Base-by-base conservation (phyloP, 37 sponge, comb jelly and placozoan genomes). In the Tethya wilhelma region DNA sequence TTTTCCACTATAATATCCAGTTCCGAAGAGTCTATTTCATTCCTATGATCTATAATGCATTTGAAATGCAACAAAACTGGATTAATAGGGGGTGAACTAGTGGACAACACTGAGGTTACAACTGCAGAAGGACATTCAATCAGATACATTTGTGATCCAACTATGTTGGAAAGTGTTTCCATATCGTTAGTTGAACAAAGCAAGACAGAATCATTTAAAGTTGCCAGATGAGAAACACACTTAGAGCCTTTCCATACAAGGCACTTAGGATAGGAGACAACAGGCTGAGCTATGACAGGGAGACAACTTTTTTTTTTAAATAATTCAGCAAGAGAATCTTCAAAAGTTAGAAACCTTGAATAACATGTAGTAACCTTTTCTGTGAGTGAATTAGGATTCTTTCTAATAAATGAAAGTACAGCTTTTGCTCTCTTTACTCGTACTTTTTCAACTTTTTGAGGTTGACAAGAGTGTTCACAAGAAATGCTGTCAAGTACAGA, bases 81-180 rank as follows among this genome's bases (percentile, higher is more conserved):
- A n/a, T n/a, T n/a, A n/a, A n/a, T n/a, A n/a, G n/a, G n/a, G n/a
- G n/a, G n/a, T n/a, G n/a, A n/a, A n/a, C n/a, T n/a, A n/a, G n/a
- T n/a, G n/a, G n/a, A n/a, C n/a, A n/a, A n/a, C n/a, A n/a, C n/a
- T n/a, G n/a, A n/a, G n/a, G n/a, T n/a, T n/a, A n/a, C n/a, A n/a
- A n/a, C n/a, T n/a, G n/a, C n/a, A n/a, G n/a, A n/a, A 30, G 56
- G 26, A 44, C 58, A 33, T 4, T 49, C 34, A 39, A 38, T 56
- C 33, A 87, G 31, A 37, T 45, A 69, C 60, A 65, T 41, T 63
- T 87, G 81, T 67, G 87, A 87, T 25, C 87, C 87, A n/a, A 46
- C 63, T 30, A 29, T 62, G 20, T 17, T 43, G 37, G 37, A 76
- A 12, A 56, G 58, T 2, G 29, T 23, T n/a, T n/a, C n/a, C n/a